phyloP scores from a whole-genome alignment of 2,797 vertebrate genomes.

The Anguilla anguilla region DNA sequence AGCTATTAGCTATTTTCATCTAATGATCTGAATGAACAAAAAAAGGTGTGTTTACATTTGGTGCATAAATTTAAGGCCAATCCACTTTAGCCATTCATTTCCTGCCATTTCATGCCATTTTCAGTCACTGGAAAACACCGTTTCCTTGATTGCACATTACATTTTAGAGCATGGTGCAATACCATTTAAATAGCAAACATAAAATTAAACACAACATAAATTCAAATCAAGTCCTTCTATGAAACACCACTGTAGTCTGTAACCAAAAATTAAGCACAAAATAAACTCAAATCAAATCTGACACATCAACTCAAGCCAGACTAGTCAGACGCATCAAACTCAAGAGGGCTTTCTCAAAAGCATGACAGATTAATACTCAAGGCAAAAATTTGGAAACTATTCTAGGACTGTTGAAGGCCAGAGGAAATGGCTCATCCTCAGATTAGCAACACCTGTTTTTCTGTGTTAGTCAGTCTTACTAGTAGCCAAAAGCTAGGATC shows the following conservation, averaged over 20 bases:
- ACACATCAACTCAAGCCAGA: neutral
- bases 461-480: constrained; percentile 57
- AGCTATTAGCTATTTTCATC: too few relatives aligned
- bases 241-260: neutral
- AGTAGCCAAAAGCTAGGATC: constrained; percentile 39
- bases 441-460: constrained; percentile 47
- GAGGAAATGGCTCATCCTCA: constrained; percentile 50
- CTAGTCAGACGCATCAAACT: neutral
- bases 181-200: neutral
- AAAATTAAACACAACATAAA: neutral
- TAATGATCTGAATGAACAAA: too few relatives aligned
- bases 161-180: neutral
- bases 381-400: neutral
- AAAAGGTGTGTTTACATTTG: neutral
- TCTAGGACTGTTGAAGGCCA: neutral
- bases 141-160: neutral
- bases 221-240: neutral
- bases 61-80: neutral
- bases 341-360: neutral
- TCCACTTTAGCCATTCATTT: neutral
- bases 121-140: neutral
- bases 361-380: neutral
- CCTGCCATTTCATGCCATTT: neutral
- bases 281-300: neutral
- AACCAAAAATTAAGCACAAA: constrained; percentile 6